phyloP scores from a whole-genome alignment of 2,113 vertebrate species.

The Tyto alba region DNA sequence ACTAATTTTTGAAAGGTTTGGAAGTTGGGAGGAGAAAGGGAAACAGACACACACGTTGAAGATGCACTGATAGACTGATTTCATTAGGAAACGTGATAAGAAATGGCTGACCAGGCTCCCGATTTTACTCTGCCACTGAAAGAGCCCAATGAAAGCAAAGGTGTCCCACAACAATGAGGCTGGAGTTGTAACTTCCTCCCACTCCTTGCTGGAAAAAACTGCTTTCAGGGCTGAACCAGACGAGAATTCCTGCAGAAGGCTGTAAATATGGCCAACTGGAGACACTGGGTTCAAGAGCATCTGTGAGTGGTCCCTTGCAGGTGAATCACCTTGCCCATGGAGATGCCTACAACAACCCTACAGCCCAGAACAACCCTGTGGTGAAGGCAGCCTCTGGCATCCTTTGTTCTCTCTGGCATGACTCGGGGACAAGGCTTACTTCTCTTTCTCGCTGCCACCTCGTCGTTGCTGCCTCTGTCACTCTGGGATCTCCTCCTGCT shows the following conservation, averaged over 20 bases:
- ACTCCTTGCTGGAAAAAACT: background rate
- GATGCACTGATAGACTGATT: background rate
- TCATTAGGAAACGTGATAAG: background rate
- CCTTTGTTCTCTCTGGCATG: background rate
- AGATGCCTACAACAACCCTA: background rate
- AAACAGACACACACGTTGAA: too few species aligned
- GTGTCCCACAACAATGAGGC: background rate
- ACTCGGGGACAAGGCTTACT: rapidly evolving
- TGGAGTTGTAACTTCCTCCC: background rate
- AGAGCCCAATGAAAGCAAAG: background rate
- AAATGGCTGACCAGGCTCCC: background rate
- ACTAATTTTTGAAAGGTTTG: background rate
- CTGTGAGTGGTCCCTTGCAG: background rate
- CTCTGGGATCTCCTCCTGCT: background rate
- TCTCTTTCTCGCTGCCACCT: background rate
- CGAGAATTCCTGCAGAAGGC: background rate
- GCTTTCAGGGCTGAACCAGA: background rate
- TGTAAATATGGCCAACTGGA: background rate
- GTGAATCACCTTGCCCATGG: background rate
- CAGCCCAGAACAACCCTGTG: too few species aligned
- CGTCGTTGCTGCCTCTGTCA: background rate
- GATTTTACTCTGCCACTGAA: background rate
- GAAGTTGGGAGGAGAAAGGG: background rate
- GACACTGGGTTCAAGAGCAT: rapidly evolving
- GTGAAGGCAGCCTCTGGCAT: background rate